These are phyloP conservation scores for Lacerta viridis DNA, from an alignment of 2,797 vertebrate genomes.

Conservation along the genomic window DNA sequence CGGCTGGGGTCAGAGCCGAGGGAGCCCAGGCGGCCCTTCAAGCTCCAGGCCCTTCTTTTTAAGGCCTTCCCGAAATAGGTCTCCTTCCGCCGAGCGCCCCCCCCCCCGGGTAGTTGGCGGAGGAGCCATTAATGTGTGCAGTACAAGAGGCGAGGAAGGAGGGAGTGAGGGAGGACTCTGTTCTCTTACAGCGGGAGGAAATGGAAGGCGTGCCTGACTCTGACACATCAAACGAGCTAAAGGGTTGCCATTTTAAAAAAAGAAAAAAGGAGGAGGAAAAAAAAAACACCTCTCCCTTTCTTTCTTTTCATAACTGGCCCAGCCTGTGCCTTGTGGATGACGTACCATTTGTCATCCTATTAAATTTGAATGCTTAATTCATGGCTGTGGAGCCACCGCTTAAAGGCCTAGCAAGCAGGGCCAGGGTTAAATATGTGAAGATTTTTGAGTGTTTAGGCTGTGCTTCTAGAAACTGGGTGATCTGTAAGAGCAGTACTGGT, in stretches of 20 bases:
- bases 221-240: background rate
- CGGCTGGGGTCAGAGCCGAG: too few relatives aligned
- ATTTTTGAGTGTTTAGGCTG: background rate
- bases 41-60: too few relatives aligned
- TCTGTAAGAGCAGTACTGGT: background rate
- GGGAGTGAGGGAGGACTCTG: background rate
- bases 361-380: too few relatives aligned
- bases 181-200: background rate
- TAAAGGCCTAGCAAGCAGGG: background rate
- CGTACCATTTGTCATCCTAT: too few relatives aligned
- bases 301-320: too few relatives aligned
- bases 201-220: background rate
- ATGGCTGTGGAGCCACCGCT: background rate
- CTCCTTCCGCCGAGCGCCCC: background rate
- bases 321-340: too few relatives aligned
- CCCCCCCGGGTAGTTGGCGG: background rate
- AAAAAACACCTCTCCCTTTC: too few relatives aligned
- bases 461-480: background rate
- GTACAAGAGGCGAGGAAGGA: too few relatives aligned
- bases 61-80: background rate
- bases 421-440: background rate
- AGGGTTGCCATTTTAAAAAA: background rate
- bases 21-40: too few relatives aligned
- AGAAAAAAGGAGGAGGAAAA: too few relatives aligned
- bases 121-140: background rate